These are phyloP conservation scores for Automeris io DNA, from an alignment of 2,888 invertebrate species.

Conservation along the genomic window DNA sequence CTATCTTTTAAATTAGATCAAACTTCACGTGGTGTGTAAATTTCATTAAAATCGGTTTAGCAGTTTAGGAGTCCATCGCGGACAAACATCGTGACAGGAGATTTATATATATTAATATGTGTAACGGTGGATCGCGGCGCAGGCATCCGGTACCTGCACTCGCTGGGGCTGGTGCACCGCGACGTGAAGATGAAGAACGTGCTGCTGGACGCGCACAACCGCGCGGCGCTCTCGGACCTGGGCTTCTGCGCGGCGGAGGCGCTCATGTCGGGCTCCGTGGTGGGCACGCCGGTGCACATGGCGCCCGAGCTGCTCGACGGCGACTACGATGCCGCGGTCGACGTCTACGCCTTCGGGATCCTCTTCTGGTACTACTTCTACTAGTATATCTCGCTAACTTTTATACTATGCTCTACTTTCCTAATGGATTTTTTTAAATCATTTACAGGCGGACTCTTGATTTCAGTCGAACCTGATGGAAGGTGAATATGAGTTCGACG, in stretches of 20 bases:
- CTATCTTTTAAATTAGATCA: too few relatives aligned
- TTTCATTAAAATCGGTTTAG: too few relatives aligned
- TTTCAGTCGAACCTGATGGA: too few relatives aligned
- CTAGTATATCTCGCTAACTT: too few relatives aligned
- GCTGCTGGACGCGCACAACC: constrained; percentile 82
- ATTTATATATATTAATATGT: too few relatives aligned
- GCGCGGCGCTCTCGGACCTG: constrained; percentile 90
- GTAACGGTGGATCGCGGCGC: constrained; percentile 3
- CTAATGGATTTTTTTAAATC: too few relatives aligned
- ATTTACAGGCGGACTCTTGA: too few relatives aligned
- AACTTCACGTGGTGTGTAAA: too few relatives aligned
- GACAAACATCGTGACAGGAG: too few relatives aligned
- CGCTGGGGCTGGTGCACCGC: constrained; percentile 90
- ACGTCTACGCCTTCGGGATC: constrained; percentile 93
- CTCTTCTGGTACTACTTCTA: constrained; percentile 81
- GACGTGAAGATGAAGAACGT: constrained; percentile 95
- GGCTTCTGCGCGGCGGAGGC: constrained; percentile 94
- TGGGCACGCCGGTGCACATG: constrained; percentile 94
- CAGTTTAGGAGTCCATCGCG: too few relatives aligned
- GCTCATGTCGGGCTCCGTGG: constrained; percentile 93
- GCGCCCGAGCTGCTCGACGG: constrained; percentile 91
- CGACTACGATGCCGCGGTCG: constrained; percentile 88
- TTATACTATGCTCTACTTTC: too few relatives aligned
- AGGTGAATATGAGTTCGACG: too few relatives aligned
- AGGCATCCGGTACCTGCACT: constrained; percentile 91